phyloP scores from a whole-genome alignment of 2,888 invertebrate species.

The Stegophylla sp. region DNA sequence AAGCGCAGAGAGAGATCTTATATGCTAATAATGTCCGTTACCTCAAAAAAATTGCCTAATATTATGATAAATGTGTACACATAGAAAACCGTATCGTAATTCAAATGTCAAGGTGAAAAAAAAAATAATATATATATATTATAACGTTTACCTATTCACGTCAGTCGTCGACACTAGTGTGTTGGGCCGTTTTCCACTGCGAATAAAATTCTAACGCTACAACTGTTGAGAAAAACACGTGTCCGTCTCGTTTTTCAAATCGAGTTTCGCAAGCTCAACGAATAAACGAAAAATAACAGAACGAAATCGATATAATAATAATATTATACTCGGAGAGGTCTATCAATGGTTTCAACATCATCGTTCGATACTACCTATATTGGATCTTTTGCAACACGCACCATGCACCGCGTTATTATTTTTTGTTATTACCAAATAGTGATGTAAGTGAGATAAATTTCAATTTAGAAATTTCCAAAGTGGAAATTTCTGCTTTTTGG shows the following conservation, averaged over 20 bases:
- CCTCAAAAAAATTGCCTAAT: not conserved
- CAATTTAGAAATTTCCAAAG: too few relatives aligned
- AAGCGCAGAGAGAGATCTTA: not conserved
- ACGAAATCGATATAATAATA: not conserved
- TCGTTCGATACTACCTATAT: not conserved
- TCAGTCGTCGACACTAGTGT: not conserved
- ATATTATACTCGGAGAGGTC: not conserved
- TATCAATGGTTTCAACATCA: not conserved
- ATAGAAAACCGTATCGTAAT: constrained; percentile 8
- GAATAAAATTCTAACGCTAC: not conserved
- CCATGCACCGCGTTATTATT: not conserved
- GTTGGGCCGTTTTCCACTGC: not conserved
- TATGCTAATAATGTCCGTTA: not conserved
- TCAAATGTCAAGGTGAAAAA: constrained; percentile 12
- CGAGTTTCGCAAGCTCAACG: constrained; percentile 13
- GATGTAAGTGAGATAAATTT: too few relatives aligned
- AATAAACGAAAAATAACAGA: constrained; percentile 4
- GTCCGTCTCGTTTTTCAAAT: not conserved
- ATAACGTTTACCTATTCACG: constrained; percentile 10
- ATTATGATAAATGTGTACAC: too few relatives aligned
- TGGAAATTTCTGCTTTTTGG: too few relatives aligned
- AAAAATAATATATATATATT: not conserved
- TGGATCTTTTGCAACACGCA: not conserved
- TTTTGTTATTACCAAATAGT: not conserved
- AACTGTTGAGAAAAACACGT: not conserved